Conservation (phyloP, 2,888 invertebrate species). For the Thymelicus lineola region DNA sequence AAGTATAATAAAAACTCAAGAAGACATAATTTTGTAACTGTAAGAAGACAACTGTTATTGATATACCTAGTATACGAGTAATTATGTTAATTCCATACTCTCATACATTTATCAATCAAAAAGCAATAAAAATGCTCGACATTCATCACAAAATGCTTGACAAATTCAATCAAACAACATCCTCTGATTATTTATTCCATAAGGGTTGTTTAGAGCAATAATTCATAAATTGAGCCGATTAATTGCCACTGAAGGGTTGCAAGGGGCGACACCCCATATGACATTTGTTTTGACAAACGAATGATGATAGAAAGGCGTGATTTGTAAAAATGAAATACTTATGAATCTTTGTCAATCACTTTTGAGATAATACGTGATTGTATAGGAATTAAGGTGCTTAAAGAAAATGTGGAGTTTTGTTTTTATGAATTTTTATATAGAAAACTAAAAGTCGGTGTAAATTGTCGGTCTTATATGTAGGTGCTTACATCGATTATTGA, state of each 20-base stretch:
- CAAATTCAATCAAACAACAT: conserved; percentile 40
- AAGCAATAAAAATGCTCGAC: background rate
- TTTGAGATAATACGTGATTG: too few species aligned
- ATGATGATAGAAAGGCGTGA: conserved; percentile 55
- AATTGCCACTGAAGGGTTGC: conserved; percentile 80
- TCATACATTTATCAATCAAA: background rate
- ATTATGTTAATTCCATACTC: too few species aligned
- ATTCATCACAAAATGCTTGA: conserved; percentile 11
- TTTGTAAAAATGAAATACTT: conserved; percentile 36
- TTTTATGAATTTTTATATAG: too few species aligned
- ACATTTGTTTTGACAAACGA: conserved; percentile 75
- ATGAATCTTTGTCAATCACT: background rate
- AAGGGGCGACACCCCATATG: conserved; percentile 38
- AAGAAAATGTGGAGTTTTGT: too few species aligned
- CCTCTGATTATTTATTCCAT: conserved; percentile 68
- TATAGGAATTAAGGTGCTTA: too few species aligned
- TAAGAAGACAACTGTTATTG: too few species aligned
- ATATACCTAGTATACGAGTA: too few species aligned
- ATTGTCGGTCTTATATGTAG: too few species aligned
- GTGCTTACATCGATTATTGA: too few species aligned
- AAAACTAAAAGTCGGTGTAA: too few species aligned
- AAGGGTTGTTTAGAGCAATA: conserved; percentile 68
- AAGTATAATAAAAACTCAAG: too few species aligned
- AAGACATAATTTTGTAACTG: too few species aligned
- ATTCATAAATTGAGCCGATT: conserved; percentile 83